A percentile compares a stretch with the other conserved stretches of the same genome.
Conservation (phyloP, 1,140 invertebrate genomes). For the Apis laboriosa region DNA sequence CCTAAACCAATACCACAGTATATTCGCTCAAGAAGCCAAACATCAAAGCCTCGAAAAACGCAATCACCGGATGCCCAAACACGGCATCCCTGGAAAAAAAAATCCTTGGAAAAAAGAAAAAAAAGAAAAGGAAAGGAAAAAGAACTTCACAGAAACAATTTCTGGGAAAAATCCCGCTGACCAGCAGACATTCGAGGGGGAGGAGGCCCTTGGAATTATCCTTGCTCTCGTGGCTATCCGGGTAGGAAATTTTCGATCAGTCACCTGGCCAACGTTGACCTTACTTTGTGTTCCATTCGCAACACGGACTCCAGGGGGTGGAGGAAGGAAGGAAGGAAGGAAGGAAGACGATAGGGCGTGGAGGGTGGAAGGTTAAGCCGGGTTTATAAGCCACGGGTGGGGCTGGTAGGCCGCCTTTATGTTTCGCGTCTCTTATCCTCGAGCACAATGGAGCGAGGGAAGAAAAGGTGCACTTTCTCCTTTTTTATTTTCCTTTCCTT, state of each 20-base stretch:
- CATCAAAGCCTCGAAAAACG: too few relatives aligned
- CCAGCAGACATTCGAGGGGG: too few relatives aligned
- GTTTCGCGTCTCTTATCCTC: conserved; percentile 57
- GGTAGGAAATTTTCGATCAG: conserved; percentile 18
- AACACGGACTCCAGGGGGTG: too few relatives aligned
- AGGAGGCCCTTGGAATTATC: not conserved
- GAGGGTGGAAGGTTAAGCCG: conserved; percentile 54
- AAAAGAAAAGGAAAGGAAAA: not conserved
- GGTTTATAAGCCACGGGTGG: conserved; percentile 65
- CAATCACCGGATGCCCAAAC: too few relatives aligned
- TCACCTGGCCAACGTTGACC: conserved; percentile 41
- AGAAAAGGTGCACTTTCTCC: not conserved
- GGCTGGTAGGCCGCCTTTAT: conserved; percentile 60
- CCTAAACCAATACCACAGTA: too few relatives aligned
- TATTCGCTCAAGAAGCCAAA: too few relatives aligned
- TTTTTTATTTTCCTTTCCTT: too few relatives aligned
- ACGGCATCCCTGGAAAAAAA: too few relatives aligned
- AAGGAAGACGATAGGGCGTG: not conserved
- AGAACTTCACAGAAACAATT: not conserved
- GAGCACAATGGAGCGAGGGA: conserved; percentile 20
- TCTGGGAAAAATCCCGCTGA: not conserved
- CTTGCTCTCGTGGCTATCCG: too few relatives aligned
- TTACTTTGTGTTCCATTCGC: not conserved
- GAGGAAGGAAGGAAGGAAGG: too few relatives aligned
- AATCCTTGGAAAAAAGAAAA: too few relatives aligned